Evolutionary conservation across 1,140 invertebrate genomes (phyloP).

Genomic region (Homalodisca vitripennis): DNA sequence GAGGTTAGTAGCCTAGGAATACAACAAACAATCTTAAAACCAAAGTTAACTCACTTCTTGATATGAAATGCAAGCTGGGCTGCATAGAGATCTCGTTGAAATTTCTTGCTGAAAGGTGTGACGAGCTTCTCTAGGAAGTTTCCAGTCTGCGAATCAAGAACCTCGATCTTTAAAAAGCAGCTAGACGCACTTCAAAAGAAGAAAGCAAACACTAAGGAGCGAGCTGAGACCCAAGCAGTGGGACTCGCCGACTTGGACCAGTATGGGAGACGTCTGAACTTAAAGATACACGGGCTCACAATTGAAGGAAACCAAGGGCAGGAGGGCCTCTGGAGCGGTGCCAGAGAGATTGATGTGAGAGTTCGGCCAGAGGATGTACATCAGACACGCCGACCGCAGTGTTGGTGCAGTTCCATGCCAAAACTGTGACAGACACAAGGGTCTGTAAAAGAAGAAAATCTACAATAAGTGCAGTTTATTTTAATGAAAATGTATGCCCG

Average conservation of each 20-base stretch:
- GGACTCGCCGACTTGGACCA: not conserved
- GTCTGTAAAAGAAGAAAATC: not conserved
- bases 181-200: not conserved
- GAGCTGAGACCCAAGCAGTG: not conserved
- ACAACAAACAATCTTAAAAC: not conserved
- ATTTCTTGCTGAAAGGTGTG: not conserved
- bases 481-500: not conserved
- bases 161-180: not conserved
- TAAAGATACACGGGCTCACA: not conserved
- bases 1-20: no score
- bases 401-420: not conserved
- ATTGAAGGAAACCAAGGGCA: not conserved
- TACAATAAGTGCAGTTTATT: not conserved
- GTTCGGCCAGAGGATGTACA: not conserved
- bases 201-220: not conserved
- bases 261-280: not conserved
- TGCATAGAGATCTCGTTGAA: constrained; percentile 3
- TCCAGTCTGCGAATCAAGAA: not conserved
- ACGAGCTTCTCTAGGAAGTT: not conserved
- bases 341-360: not conserved
- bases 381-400: not conserved
- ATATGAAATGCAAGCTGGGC: not conserved
- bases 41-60: not conserved
- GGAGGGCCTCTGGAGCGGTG: not conserved
- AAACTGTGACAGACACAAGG: not conserved